Evolutionary conservation across 2,888 invertebrate species (phyloP).

Genomic region (Boloria selene): DNA sequence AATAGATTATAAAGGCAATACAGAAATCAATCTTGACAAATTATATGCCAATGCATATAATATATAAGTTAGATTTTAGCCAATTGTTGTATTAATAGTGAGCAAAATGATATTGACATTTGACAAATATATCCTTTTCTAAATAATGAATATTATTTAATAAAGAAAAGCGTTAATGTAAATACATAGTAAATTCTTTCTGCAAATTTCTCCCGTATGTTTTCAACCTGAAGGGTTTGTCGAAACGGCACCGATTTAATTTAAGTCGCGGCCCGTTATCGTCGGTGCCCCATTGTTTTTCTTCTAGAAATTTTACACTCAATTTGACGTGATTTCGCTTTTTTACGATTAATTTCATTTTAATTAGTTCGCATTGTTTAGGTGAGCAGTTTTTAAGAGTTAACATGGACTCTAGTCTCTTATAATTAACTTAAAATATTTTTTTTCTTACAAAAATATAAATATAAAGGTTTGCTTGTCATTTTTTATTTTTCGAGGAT

Average conservation of each 20-base stretch:
- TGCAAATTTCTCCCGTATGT: constrained; percentile 49
- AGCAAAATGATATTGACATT: too few species aligned
- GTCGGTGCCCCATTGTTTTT: constrained; percentile 78
- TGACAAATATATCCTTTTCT: too few species aligned
- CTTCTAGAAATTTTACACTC: constrained; percentile 80
- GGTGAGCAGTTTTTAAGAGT: constrained; percentile 12
- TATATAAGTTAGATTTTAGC: too few species aligned
- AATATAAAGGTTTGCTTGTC: too few species aligned
- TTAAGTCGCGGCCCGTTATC: constrained; percentile 78
- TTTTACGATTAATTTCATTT: constrained; percentile 77
- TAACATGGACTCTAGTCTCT: constrained; percentile 1
- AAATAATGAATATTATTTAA: too few species aligned
- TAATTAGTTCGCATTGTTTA: constrained; percentile 73
- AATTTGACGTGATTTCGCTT: constrained; percentile 79
- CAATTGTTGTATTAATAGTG: too few species aligned
- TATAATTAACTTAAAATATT: too few species aligned
- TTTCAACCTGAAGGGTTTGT: constrained; percentile 71
- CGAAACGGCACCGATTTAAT: constrained; percentile 78
- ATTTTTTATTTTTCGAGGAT: too few species aligned
- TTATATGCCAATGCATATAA: too few species aligned
- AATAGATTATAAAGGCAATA: too few species aligned
- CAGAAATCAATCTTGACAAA: too few species aligned
- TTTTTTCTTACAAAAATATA: too few species aligned
- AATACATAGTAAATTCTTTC: constrained; percentile 10
- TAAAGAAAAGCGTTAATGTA: background rate